Base-by-base conservation (phyloP, 2,113 vertebrate genomes). In the Mola mola region DNA sequence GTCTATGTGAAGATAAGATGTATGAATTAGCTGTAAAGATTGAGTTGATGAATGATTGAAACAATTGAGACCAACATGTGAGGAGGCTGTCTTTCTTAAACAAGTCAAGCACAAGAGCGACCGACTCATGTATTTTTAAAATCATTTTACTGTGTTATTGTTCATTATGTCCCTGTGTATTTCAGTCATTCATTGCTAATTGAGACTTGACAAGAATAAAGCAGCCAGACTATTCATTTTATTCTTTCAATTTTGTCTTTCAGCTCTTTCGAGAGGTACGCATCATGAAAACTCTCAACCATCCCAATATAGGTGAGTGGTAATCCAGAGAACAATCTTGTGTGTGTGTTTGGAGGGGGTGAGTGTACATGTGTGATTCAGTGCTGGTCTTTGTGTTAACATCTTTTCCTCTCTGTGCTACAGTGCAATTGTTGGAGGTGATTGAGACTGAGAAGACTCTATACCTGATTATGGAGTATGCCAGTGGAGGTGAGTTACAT, bases 381-480 rank as follows among this genome's bases (percentile, higher is more conserved):
- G n/a, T n/a, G n/a, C n/a, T 22, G 28, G 10, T 6, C 10, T 46
- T 16, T 28, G 8, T 43, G 16, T 10, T 52, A 12, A 81, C 61
- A 4, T 17, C 16, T 80, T 16, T 24, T 13, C 16, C 4, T 53
- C 16, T 61, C 15, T 74, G 51, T 76, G 48, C 50, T 78, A 12
- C 90, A 95, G 94, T 95, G 42, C 93, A 94, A 64, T 84, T 95
- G 67, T 95, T 95, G 38, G 94, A 95, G 82, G 94, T 95, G 70
- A 95, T 95, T 0, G 94, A 95, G 82, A 95, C 94, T 0, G 94
- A 95, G 66, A 95, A 94, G 85, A 95, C 94, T 0, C 90, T 95
- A n/a, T 95, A 95, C 87, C 88, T 95, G 79, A 91, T 95, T 31
- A 95, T 95, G 94, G 94, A 95, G 43, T 95, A 94, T 0, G 94